These are phyloP conservation scores for Xanthorhoe spadicearia DNA, from an alignment of 2,888 invertebrate species.

Conservation along the genomic window DNA sequence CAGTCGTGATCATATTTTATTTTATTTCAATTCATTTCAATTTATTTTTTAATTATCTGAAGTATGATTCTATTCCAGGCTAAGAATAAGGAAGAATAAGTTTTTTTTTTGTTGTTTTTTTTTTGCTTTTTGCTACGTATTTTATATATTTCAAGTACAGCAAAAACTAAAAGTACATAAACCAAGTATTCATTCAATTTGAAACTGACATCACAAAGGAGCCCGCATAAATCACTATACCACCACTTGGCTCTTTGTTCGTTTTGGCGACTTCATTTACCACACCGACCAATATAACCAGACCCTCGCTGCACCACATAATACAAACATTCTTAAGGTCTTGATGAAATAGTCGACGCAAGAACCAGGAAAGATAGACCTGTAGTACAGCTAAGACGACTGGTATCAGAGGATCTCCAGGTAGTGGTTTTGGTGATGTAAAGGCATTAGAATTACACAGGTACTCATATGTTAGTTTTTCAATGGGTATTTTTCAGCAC, in stretches of 20 bases:
- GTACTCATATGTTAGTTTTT: background rate
- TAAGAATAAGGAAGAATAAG: no score
- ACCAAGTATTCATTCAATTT: slow-evolving; percentile 51
- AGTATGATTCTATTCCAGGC: no score
- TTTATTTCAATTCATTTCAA: no score
- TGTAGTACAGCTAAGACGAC: background rate
- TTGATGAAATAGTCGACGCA: slow-evolving; percentile 1
- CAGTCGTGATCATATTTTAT: no score
- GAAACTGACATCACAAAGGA: slow-evolving; percentile 61
- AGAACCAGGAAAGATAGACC: slow-evolving; percentile 4
- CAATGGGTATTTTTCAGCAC: background rate
- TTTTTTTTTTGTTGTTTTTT: no score
- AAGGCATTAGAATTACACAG: slow-evolving; percentile 16
- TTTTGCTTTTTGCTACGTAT: no score
- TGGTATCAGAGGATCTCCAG: background rate
- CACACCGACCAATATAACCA: slow-evolving; percentile 43
- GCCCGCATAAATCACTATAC: slow-evolving; percentile 67
- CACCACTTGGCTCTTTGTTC: slow-evolving; percentile 63
- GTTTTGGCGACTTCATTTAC: slow-evolving; percentile 61
- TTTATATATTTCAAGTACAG: background rate
- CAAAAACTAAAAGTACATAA: background rate
- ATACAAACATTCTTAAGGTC: background rate
- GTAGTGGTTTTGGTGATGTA: slow-evolving; percentile 6
- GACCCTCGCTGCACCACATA: slow-evolving; percentile 33
- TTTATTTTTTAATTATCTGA: no score